Conservation (phyloP, 2,888 invertebrate genomes). For the Diogma glabrata region DNA sequence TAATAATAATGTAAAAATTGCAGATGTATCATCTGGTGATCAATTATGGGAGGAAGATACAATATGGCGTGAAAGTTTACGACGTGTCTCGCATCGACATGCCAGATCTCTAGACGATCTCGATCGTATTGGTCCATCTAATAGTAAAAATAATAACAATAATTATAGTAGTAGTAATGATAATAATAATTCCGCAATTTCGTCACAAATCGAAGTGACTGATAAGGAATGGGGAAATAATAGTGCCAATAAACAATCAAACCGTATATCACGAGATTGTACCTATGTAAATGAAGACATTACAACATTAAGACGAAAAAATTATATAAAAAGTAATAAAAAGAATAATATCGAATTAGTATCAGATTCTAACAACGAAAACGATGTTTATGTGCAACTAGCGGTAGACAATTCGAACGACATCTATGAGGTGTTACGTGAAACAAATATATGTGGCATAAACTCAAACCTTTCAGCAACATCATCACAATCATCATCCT, state of each 20-base stretch:
- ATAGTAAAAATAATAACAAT: constrained; percentile 15
- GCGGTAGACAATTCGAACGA: constrained; percentile 26
- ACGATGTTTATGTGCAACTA: constrained; percentile 43
- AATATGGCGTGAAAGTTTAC: constrained; percentile 67
- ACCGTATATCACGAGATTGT: constrained; percentile 58
- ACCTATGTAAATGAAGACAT: constrained; percentile 68
- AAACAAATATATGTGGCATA: constrained; percentile 21
- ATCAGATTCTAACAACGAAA: constrained; percentile 34
- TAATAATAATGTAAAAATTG: constrained; percentile 19
- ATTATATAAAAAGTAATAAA: constrained; percentile 2
- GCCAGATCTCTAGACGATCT: constrained; percentile 74
- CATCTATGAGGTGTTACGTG: constrained; percentile 34
- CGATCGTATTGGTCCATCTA: constrained; percentile 39
- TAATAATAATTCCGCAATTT: background rate
- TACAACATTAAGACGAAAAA: constrained; percentile 25
- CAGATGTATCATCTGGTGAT: constrained; percentile 43
- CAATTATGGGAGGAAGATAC: constrained; percentile 75
- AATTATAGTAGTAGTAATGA: constrained; percentile 9
- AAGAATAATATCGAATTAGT: background rate
- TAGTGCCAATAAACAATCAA: constrained; percentile 35
- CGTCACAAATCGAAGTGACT: background rate
- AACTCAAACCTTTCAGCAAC: too few species aligned
- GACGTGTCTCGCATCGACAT: constrained; percentile 67
- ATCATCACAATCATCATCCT: too few species aligned
- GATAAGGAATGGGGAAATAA: constrained; percentile 15